Percentiles rank a stretch among this genome's conserved stretches.
These are phyloP conservation scores for Apamea monoglypha DNA, from an alignment of 2,888 invertebrate species.

Conservation along the genomic window DNA sequence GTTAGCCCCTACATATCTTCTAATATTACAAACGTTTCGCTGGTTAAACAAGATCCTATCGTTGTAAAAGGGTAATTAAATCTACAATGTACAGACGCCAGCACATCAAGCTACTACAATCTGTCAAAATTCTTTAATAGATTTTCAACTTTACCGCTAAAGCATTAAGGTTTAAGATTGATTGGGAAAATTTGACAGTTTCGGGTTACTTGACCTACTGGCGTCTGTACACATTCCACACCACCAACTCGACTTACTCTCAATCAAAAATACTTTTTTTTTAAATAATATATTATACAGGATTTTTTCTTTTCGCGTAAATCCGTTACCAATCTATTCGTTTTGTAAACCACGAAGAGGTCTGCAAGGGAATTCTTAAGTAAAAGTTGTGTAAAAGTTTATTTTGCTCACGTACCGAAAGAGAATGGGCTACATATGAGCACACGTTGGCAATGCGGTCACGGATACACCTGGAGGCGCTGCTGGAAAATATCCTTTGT, in stretches of 20 bases:
- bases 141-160: too few relatives aligned
- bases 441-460: constrained; percentile 84
- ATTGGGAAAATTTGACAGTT: too few relatives aligned
- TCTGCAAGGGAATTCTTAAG: constrained; percentile 72
- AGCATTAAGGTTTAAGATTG: too few relatives aligned
- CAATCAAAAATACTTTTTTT: neutral
- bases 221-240: too few relatives aligned
- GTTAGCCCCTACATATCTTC: neutral
- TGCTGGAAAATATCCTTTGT: constrained; percentile 80
- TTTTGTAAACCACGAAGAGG: constrained; percentile 70
- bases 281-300: neutral
- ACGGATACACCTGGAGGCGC: constrained; percentile 81
- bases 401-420: constrained; percentile 81
- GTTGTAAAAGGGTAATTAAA: neutral
- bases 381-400: constrained; percentile 77
- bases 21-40: neutral
- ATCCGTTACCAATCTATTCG: constrained; percentile 74
- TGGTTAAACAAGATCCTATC: neutral
- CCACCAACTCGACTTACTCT: neutral
- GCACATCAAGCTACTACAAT: too few relatives aligned
- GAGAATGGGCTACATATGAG: constrained; percentile 85
- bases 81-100: neutral
- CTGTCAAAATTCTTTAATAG: too few relatives aligned
- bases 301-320: constrained; percentile 62
- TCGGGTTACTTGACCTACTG: too few relatives aligned